Base-by-base conservation (phyloP, 2,113 vertebrate species). In the Brachyhypopomus gauderio region DNA sequence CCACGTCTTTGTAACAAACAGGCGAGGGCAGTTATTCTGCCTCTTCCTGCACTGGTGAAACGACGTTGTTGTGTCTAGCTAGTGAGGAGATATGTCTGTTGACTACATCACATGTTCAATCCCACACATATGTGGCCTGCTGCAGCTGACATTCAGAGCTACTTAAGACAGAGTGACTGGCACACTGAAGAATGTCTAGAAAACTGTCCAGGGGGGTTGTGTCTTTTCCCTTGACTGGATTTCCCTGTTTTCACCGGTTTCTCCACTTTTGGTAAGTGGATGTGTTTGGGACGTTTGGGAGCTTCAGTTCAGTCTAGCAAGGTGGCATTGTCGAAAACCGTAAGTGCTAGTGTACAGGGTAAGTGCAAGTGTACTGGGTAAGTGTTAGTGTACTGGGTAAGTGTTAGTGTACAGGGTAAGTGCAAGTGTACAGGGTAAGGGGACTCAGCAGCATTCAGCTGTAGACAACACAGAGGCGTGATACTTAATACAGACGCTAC, bases 71-170 rank as follows among this genome's bases (percentile, higher is more conserved):
- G 77, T 84, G 87, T 90, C 86, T 90, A 41, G 14, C 60, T 82
- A 22, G 0, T 9, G 41, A 89, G 87, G 88, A 91, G 86, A 86
- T 86, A 60, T 86, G 85, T 89, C 86, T 89, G 83, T 75, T 0
- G 81, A 80, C 38, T 79, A 73, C 58, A 74, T 78, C 12, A 38
- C 79, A 79, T 38, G 80, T 79, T 83, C 66, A 38, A 25, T 83
- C 79, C 83, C 83, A 80, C 79, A 82, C 80, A 83, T 77, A 72
- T 23, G 67, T 22, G 60, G 45, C 62, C 38, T 20, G 14, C 73
- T 67, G 71, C 88, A 73, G 71, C 86, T 86, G 88, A 91, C 87
- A 90, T 91, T 85, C 83, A 91, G 72, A 92, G 87, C 89, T 88
- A 83, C 90, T 87, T 55, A 20, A 75, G 7, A 88, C 12, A 85